A percentile compares a stretch with the other conserved stretches of the same genome.
Evolutionary conservation across 2,888 invertebrate species (phyloP).

Genomic region (Dryococelus australis): DNA sequence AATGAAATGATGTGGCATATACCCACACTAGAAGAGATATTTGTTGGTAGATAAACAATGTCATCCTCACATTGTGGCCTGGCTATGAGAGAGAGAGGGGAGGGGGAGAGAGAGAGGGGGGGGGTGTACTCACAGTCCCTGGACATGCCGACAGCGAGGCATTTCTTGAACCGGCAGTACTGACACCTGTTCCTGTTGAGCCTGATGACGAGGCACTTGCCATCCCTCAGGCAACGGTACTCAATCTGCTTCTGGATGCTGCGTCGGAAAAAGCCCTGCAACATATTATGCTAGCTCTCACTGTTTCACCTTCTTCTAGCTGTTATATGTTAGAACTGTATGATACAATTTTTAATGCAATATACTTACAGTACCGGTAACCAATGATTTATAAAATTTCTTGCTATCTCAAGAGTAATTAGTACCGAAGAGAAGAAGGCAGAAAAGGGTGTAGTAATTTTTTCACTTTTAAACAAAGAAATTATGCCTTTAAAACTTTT

Average conservation of each 20-base stretch:
- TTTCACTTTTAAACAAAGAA: too few relatives aligned
- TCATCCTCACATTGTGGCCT: too few relatives aligned
- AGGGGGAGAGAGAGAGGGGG: too few relatives aligned
- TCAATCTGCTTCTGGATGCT: slow-evolving; percentile 98
- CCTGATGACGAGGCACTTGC: slow-evolving; percentile 92
- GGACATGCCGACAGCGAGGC: slow-evolving; percentile 95
- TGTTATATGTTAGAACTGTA: neutral
- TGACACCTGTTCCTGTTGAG: slow-evolving; percentile 95
- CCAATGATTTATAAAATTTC: too few relatives aligned
- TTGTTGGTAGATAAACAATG: too few relatives aligned
- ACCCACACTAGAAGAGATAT: too few relatives aligned
- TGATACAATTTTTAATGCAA: neutral
- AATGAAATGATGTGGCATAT: too few relatives aligned
- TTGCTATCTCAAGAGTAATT: too few relatives aligned
- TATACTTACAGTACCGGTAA: neutral
- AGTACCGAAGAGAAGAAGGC: too few relatives aligned
- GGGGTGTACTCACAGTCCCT: slow-evolving; percentile 85
- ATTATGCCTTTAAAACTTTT: too few relatives aligned
- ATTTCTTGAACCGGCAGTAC: slow-evolving; percentile 96
- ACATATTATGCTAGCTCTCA: slow-evolving; percentile 48
- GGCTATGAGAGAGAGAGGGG: too few relatives aligned
- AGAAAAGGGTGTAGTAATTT: too few relatives aligned
- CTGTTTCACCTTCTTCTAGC: slow-evolving; percentile 28
- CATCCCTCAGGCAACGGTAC: slow-evolving; percentile 91
- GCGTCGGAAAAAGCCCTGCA: slow-evolving; percentile 92